A percentile compares a stretch with the other conserved stretches of the same genome.
Evolutionary conservation across 2,797 vertebrate species (phyloP).

Genomic region (Anguilla pacifica): DNA sequence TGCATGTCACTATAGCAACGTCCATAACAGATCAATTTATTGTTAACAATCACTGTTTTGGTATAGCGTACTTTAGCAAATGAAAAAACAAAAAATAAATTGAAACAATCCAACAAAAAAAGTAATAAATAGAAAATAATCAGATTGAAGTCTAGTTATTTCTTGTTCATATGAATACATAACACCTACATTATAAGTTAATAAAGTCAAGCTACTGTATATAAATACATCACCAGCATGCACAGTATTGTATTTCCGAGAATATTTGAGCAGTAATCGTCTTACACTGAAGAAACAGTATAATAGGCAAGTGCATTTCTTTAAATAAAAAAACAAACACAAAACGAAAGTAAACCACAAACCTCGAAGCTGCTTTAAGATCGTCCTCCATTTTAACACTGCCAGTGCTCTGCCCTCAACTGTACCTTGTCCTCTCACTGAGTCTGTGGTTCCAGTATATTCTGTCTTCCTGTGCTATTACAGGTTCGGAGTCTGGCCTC

Average conservation of each 20-base stretch:
- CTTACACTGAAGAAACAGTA: slow-evolving; percentile 92
- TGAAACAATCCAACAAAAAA: slow-evolving; percentile 75
- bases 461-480: slow-evolving; percentile 35
- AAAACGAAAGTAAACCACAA: slow-evolving; percentile 75
- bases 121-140: slow-evolving; percentile 83
- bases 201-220: slow-evolving; percentile 97
- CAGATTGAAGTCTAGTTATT: slow-evolving; percentile 85
- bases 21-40: slow-evolving; percentile 94
- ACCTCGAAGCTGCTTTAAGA: slow-evolving; percentile 83
- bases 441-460: slow-evolving; percentile 58
- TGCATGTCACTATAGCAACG: slow-evolving; percentile 91
- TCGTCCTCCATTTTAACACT: slow-evolving; percentile 67
- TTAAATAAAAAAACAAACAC: slow-evolving; percentile 69
- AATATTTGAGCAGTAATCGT: slow-evolving; percentile 94
- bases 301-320: slow-evolving; percentile 94
- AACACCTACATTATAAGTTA: slow-evolving; percentile 99
- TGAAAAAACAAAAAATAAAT: slow-evolving; percentile 73
- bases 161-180: slow-evolving; percentile 97
- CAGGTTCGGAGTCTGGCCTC: slow-evolving; percentile 47
- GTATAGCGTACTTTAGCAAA: slow-evolving; percentile 91
- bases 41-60: slow-evolving; percentile 92
- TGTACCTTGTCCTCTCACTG: slow-evolving; percentile 45
- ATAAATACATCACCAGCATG: slow-evolving; percentile 99
- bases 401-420: slow-evolving; percentile 63
- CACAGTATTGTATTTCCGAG: slow-evolving; percentile 95